Evolutionary conservation across 2,888 invertebrate species (phyloP).

Genomic region (Pasiphila rectangulata): DNA sequence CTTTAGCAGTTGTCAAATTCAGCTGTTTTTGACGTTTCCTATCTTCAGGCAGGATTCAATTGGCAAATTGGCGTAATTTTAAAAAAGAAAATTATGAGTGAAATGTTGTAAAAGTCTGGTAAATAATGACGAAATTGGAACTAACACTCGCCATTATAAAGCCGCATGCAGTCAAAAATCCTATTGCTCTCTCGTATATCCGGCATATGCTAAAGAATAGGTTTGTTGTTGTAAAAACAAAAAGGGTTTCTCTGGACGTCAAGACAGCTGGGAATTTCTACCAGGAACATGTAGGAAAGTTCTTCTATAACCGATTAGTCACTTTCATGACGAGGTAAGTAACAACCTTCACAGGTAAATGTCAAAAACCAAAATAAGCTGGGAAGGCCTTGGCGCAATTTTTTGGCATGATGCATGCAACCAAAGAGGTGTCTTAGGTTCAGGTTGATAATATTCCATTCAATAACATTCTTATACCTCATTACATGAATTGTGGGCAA

Average conservation of each 20-base stretch:
- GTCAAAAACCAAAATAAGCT: not conserved
- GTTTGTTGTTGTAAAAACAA: slow-evolving; percentile 87
- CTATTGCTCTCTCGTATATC: slow-evolving; percentile 85
- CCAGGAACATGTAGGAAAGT: slow-evolving; percentile 89
- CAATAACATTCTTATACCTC: no score
- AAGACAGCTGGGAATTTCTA: slow-evolving; percentile 88
- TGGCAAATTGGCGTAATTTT: no score
- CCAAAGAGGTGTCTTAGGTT: no score
- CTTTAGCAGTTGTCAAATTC: not conserved
- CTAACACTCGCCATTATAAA: slow-evolving; percentile 93
- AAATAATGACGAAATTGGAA: slow-evolving; percentile 77
- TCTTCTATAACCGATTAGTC: slow-evolving; percentile 90
- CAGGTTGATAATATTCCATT: no score
- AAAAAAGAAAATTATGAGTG: slow-evolving; percentile 32
- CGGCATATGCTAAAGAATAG: slow-evolving; percentile 84
- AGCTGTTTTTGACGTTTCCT: not conserved
- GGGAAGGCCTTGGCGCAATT: not conserved
- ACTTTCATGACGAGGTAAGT: slow-evolving; percentile 91
- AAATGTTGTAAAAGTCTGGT: slow-evolving; percentile 21
- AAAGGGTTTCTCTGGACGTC: slow-evolving; percentile 81
- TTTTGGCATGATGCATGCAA: not conserved
- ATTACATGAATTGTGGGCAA: no score
- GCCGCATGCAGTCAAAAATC: slow-evolving; percentile 90
- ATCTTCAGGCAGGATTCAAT: no score
- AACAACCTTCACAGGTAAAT: not conserved